Percentiles rank a stretch among this genome's conserved stretches.
Conservation (phyloP, 1,140 invertebrate genomes). For the Aphaenogaster floridana region DNA sequence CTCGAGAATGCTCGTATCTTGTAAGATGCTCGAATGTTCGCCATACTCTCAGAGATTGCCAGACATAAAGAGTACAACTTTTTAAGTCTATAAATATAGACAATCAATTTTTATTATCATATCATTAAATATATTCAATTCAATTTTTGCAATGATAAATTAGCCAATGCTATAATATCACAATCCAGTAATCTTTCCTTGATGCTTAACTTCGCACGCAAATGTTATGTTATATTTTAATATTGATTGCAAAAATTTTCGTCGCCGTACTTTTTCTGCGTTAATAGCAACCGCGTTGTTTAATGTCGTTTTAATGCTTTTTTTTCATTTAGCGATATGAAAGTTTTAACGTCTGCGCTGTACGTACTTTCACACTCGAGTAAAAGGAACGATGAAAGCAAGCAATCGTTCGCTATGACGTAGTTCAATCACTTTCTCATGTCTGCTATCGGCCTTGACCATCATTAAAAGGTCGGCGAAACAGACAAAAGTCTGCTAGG, state of each 20-base stretch:
- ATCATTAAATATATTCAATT: not conserved
- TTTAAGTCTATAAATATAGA: not conserved
- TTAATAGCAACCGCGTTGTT: not conserved
- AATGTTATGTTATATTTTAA: not conserved
- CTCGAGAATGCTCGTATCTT: not conserved
- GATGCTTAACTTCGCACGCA: not conserved
- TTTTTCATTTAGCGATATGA: constrained; percentile 25
- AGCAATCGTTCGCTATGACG: constrained; percentile 30
- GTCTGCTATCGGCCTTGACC: constrained; percentile 71
- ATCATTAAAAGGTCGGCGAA: constrained; percentile 70
- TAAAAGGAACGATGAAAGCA: constrained; percentile 53
- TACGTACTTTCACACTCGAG: constrained; percentile 1
- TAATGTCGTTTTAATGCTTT: not conserved
- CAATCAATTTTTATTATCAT: constrained; percentile 19
- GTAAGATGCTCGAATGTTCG: constrained; percentile 22
- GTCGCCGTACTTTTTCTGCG: not conserved
- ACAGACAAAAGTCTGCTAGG: constrained; percentile 62
- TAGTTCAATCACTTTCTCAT: constrained; percentile 73
- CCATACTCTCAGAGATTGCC: not conserved
- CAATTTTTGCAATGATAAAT: not conserved
- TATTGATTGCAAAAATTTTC: not conserved
- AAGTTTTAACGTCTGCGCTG: constrained; percentile 10
- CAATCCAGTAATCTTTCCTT: not conserved
- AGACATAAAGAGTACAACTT: not conserved
- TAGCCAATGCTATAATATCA: not conserved